These are phyloP conservation scores for Herminia tarsipennalis DNA, from an alignment of 2,888 invertebrate genomes.

Conservation along the genomic window DNA sequence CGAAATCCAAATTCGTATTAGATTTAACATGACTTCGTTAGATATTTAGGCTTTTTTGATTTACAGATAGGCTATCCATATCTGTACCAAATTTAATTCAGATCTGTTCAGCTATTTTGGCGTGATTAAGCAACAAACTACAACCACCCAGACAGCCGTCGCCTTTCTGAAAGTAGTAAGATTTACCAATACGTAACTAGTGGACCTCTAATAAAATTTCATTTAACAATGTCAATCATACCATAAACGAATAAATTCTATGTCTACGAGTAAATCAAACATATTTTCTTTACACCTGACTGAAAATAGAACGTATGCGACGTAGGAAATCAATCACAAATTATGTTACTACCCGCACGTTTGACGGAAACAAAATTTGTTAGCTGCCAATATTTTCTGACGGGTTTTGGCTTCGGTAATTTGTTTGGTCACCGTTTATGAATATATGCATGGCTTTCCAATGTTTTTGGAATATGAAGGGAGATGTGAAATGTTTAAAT, in stretches of 20 bases:
- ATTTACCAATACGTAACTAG: no score
- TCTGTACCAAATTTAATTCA: no score
- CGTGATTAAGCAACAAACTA: no score
- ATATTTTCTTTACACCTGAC: constrained; percentile 50
- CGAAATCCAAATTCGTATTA: no score
- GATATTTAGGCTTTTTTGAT: no score
- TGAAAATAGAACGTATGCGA: constrained; percentile 51
- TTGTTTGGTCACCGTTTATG: constrained; percentile 16
- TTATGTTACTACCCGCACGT: constrained; percentile 60
- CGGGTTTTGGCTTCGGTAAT: constrained; percentile 18
- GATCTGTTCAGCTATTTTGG: no score
- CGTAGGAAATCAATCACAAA: constrained; percentile 71
- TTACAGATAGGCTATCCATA: no score
- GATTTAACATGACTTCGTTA: no score
- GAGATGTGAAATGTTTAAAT: neutral
- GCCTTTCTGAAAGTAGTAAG: no score
- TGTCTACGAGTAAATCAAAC: constrained; percentile 24
- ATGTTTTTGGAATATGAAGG: neutral
- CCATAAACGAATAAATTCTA: constrained; percentile 48
- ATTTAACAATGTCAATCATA: constrained; percentile 36
- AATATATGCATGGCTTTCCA: constrained; percentile 7
- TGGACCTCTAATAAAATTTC: constrained; percentile 11
- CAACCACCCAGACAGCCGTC: no score
- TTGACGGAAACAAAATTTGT: constrained; percentile 64
- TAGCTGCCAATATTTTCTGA: constrained; percentile 53